phyloP scores from a whole-genome alignment of 2,888 invertebrate species.

The Drosophila stalkeri region DNA sequence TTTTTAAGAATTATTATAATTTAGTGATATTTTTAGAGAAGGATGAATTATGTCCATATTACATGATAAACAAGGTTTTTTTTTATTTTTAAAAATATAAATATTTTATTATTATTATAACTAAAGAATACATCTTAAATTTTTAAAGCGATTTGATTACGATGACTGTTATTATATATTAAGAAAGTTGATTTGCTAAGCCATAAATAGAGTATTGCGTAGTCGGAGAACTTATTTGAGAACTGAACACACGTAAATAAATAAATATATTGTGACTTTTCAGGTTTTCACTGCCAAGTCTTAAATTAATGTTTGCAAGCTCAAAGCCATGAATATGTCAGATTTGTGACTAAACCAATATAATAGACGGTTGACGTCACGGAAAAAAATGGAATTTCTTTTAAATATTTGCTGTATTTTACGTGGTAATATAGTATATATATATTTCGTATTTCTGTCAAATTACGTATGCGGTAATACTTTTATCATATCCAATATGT shows the following conservation, averaged over 20 bases:
- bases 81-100: too few species aligned
- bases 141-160: too few species aligned
- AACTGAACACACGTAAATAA: background rate
- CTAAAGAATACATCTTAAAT: too few species aligned
- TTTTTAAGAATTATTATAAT: background rate
- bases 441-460: constrained; percentile 29
- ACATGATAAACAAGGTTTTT: background rate
- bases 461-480: constrained; percentile 71
- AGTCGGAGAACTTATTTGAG: background rate
- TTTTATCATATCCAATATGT: constrained; percentile 48
- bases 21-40: background rate
- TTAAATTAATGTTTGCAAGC: constrained; percentile 26
- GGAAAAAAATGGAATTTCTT: constrained; percentile 68
- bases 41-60: background rate
- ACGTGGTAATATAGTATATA: constrained; percentile 38
- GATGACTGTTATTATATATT: too few species aligned
- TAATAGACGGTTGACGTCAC: constrained; percentile 76
- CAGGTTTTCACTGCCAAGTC: constrained; percentile 26
- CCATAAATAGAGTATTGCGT: background rate
- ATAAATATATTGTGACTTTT: background rate
- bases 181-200: background rate
- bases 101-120: too few species aligned
- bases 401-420: constrained; percentile 60
- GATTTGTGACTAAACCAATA: constrained; percentile 73
- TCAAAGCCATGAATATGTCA: constrained; percentile 52